Evolutionary conservation across 2,797 vertebrate genomes (phyloP).

Genomic region (Anguilla anguilla): DNA sequence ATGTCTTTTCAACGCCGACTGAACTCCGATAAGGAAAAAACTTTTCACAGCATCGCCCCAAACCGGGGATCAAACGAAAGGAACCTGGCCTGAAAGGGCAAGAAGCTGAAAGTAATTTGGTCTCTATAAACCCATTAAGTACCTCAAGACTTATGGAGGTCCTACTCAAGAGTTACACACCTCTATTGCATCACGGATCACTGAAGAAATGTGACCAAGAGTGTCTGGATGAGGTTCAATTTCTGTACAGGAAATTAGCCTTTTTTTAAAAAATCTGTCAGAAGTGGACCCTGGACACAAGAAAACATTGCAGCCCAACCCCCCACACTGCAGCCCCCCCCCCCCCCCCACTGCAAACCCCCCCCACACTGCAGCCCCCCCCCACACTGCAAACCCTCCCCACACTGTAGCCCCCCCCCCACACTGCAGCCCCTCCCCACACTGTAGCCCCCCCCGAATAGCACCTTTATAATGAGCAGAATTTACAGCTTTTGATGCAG

Average conservation of each 20-base stretch:
- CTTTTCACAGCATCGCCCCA: not conserved
- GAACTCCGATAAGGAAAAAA: not conserved
- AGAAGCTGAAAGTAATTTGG: slow-evolving; percentile 13
- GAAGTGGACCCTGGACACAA: not conserved
- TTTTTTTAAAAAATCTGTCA: not conserved
- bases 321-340: too few relatives aligned
- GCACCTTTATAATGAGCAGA: too few relatives aligned
- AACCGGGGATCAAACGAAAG: not conserved
- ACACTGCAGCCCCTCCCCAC: too few relatives aligned
- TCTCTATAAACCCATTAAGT: slow-evolving; percentile 12
- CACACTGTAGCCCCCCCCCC: too few relatives aligned
- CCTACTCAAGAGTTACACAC: not conserved
- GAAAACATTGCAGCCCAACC: too few relatives aligned
- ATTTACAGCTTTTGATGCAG: not conserved
- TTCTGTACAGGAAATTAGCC: not conserved
- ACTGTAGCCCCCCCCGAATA: too few relatives aligned
- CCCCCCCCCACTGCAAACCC: too few relatives aligned
- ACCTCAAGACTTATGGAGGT: not conserved
- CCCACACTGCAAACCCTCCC: too few relatives aligned
- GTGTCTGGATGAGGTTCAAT: not conserved
- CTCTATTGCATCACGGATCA: not conserved
- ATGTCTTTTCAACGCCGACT: slow-evolving; percentile 1
- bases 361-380: too few relatives aligned
- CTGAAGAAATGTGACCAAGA: not conserved
- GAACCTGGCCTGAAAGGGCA: not conserved